Evolutionary conservation across 1,140 invertebrate genomes (phyloP).

Genomic region (Choristoneura fumiferana): DNA sequence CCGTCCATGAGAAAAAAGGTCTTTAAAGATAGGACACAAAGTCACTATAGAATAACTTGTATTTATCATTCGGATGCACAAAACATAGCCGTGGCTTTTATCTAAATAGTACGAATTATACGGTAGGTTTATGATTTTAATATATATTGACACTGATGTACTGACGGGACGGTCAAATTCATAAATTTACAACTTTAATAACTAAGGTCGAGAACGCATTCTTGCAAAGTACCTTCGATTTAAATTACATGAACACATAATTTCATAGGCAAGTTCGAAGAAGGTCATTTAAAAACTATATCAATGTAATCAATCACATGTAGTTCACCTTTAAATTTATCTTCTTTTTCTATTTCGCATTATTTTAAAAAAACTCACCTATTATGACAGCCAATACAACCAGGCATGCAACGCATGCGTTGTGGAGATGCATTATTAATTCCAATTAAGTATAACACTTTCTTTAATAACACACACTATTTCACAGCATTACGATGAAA

Average conservation of each 20-base stretch:
- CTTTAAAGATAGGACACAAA: too few relatives aligned
- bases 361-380: constrained; percentile 43
- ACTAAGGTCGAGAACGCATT: not conserved
- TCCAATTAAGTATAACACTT: constrained; percentile 57
- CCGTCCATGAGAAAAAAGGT: too few relatives aligned
- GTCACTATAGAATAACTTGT: too few relatives aligned
- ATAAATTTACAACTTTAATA: not conserved
- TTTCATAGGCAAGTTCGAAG: not conserved
- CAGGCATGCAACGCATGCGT: constrained; percentile 51
- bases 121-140: too few relatives aligned
- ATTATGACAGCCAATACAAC: constrained; percentile 47
- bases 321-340: constrained; percentile 2
- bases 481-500: constrained; percentile 41
- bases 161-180: too few relatives aligned
- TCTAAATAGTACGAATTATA: too few relatives aligned
- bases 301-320: not conserved
- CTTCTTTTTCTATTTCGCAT: constrained; percentile 22
- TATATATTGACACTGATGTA: too few relatives aligned
- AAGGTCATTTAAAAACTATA: too few relatives aligned
- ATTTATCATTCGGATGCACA: too few relatives aligned
- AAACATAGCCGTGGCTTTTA: too few relatives aligned
- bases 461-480: constrained; percentile 54
- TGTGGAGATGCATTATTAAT: constrained; percentile 51
- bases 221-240: not conserved
- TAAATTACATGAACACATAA: not conserved